Evolutionary conservation across 1,140 invertebrate species (phyloP).

Genomic region (Pteromalus puparum): DNA sequence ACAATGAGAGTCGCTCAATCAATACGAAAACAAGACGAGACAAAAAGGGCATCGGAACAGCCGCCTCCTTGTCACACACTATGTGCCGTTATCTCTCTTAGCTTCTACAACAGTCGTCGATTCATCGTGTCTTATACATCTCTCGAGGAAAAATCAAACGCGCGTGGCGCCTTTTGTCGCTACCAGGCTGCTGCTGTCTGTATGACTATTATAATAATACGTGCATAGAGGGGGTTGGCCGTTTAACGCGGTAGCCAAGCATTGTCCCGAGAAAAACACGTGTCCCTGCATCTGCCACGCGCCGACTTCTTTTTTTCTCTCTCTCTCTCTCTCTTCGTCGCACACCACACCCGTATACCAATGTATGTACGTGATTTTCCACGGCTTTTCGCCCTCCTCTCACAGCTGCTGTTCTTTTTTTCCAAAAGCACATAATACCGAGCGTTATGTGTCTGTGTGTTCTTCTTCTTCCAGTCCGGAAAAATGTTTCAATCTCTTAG

Average conservation of each 20-base stretch:
- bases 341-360: background rate
- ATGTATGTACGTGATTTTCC: conserved; percentile 26
- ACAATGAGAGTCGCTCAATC: background rate
- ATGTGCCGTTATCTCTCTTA: background rate
- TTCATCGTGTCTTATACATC: background rate
- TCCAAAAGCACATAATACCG: background rate
- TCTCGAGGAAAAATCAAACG: background rate
- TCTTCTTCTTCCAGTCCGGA: background rate
- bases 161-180: background rate
- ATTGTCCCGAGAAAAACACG: background rate
- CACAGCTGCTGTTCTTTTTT: background rate
- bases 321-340: background rate
- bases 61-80: background rate
- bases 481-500: conserved; percentile 30
- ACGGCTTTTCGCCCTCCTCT: background rate
- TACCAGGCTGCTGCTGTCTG: no score
- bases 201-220: background rate
- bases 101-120: background rate
- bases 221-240: background rate
- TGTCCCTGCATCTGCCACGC: conserved; percentile 37
- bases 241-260: background rate
- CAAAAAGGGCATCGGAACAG: background rate
- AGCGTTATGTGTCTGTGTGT: background rate
- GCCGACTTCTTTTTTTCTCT: background rate
- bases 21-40: background rate